phyloP scores from a whole-genome alignment of 2,797 vertebrate species.

The Paedocypris micromegethes region DNA sequence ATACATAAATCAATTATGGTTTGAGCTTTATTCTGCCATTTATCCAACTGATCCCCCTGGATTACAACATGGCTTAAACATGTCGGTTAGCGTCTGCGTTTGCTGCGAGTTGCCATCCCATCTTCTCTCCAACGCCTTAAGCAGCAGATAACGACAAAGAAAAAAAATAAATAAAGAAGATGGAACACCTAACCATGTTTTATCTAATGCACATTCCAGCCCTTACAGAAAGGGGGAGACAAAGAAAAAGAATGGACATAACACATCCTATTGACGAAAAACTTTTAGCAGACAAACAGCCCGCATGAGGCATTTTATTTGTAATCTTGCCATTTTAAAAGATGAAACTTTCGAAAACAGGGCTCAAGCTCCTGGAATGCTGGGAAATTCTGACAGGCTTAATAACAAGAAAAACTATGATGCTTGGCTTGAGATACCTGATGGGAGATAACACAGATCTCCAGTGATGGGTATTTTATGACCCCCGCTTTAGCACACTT shows the following conservation, averaged over 20 bases:
- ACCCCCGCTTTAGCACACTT: conserved; percentile 59
- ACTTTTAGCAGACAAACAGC: too few species aligned
- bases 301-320: too few species aligned
- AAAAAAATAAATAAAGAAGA: conserved; percentile 12
- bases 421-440: conserved; percentile 41
- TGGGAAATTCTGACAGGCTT: too few species aligned
- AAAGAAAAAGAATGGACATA: conserved; percentile 28
- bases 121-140: conserved; percentile 36
- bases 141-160: conserved; percentile 38
- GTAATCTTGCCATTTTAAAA: too few species aligned
- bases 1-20: conserved; percentile 81
- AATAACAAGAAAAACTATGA: not conserved
- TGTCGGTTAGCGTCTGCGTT: conserved; percentile 53
- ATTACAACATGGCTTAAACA: conserved; percentile 69
- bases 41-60: conserved; percentile 73
- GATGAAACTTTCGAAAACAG: too few species aligned
- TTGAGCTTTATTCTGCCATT: conserved; percentile 75
- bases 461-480: conserved; percentile 42
- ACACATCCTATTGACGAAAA: too few species aligned
- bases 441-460: conserved; percentile 15
- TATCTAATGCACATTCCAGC: conserved; percentile 25
- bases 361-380: too few species aligned
- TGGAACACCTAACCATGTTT: conserved; percentile 22
- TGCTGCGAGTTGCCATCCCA: conserved; percentile 45
- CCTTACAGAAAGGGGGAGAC: conserved; percentile 13